Conservation (phyloP, 2,113 vertebrate genomes). For the Pseudonaja textilis region DNA sequence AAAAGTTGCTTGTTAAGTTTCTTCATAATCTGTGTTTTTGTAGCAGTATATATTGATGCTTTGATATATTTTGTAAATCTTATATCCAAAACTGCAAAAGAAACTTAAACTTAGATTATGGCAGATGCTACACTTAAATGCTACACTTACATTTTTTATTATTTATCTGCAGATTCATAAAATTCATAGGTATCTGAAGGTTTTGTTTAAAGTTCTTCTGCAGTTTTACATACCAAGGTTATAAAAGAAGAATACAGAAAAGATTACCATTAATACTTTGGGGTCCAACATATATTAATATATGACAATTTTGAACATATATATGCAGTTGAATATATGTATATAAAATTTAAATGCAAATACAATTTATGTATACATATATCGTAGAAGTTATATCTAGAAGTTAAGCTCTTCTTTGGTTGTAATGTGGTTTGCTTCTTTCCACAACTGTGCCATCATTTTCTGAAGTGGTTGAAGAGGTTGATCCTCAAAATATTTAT, state of each 20-base stretch:
- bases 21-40: neutral
- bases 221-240: neutral
- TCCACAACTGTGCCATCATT: neutral
- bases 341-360: neutral
- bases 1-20: neutral
- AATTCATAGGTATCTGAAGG: neutral
- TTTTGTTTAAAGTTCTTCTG: neutral
- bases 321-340: neutral
- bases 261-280: neutral
- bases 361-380: neutral
- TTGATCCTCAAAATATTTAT: neutral
- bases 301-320: neutral
- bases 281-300: neutral
- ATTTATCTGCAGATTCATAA: neutral
- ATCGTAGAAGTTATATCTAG: neutral
- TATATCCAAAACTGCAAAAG: neutral
- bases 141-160: neutral
- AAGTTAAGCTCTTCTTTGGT: neutral
- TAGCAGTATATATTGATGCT: neutral
- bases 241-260: neutral
- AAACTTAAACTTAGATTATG: neutral
- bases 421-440: neutral
- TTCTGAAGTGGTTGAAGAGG: neutral
- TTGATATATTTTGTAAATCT: neutral
- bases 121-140: neutral